Conservation (phyloP, 2,797 vertebrate species). For the Phyllotis vaccarum region DNA sequence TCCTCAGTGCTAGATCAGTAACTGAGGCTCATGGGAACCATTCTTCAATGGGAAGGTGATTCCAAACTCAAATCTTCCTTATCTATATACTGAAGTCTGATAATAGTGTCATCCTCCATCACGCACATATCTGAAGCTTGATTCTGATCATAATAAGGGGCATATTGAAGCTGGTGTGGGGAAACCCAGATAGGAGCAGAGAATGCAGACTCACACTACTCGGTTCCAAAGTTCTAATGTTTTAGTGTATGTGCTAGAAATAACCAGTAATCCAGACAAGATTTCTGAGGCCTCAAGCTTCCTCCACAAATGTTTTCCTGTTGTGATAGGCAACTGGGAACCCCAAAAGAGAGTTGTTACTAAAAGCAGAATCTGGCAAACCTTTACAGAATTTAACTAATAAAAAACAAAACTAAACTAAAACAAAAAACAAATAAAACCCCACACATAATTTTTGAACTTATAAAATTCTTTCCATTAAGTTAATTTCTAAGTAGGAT, state of each 20-base stretch:
- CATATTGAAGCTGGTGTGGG: constrained; percentile 83
- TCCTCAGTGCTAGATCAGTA: constrained; percentile 64
- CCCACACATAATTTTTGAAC: constrained; percentile 8
- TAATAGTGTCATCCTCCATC: constrained; percentile 81
- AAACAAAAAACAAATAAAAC: no score
- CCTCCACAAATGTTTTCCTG: constrained; percentile 28
- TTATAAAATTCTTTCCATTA: constrained; percentile 22
- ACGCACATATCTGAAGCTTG: constrained; percentile 88
- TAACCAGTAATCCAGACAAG: background rate
- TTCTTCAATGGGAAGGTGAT: constrained; percentile 80
- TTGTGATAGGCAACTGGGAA: background rate
- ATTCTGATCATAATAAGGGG: constrained; percentile 88
- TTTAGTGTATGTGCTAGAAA: constrained; percentile 57
- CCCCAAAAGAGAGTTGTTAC: background rate
- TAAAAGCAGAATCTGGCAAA: background rate
- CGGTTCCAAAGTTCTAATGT: constrained; percentile 70
- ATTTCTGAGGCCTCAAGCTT: background rate
- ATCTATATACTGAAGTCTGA: constrained; percentile 83
- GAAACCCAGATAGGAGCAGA: constrained; percentile 85
- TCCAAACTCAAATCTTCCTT: constrained; percentile 83
- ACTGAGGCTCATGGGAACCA: constrained; percentile 75
- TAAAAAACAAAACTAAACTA: no score
- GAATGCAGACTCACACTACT: constrained; percentile 61
- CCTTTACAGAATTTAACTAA: background rate
- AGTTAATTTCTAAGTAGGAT: constrained; percentile 40